A percentile compares a stretch with the other conserved stretches of the same genome.
Conservation (phyloP, 2,113 vertebrate genomes). For the Athene noctua region DNA sequence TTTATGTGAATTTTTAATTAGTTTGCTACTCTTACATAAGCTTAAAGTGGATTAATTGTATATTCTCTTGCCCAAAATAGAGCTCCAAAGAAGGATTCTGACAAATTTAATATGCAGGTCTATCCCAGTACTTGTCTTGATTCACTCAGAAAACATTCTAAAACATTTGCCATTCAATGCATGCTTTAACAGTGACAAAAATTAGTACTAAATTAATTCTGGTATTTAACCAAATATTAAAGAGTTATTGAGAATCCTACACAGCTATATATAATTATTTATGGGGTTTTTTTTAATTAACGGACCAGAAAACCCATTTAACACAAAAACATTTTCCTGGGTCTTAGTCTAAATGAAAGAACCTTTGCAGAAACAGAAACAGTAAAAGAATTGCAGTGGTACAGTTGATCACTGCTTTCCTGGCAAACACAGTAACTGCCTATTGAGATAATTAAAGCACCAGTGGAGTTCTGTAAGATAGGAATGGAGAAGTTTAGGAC, state of each 20-base stretch:
- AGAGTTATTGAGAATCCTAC: not conserved
- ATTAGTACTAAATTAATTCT: not conserved
- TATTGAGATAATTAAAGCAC: not conserved
- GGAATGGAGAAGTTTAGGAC: not conserved
- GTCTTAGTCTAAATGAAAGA: not conserved
- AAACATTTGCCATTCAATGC: not conserved
- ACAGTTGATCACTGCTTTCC: not conserved
- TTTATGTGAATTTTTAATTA: not conserved
- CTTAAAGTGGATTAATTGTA: not conserved
- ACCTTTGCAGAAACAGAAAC: not conserved
- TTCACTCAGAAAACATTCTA: not conserved
- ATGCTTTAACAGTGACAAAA: not conserved
- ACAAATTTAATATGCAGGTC: not conserved
- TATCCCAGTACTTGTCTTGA: not conserved
- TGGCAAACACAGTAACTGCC: not conserved
- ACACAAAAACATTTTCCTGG: not conserved
- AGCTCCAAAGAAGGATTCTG: not conserved
- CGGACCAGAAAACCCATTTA: constrained; percentile 30
- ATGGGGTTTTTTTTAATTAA: not conserved
- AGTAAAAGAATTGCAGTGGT: not conserved
- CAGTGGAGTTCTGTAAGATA: not conserved
- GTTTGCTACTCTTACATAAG: not conserved
- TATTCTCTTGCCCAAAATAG: not conserved
- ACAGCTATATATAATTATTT: not conserved
- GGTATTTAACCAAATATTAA: not conserved